Conservation (phyloP, 2,888 invertebrate genomes). For the Horisme vitalbata region DNA sequence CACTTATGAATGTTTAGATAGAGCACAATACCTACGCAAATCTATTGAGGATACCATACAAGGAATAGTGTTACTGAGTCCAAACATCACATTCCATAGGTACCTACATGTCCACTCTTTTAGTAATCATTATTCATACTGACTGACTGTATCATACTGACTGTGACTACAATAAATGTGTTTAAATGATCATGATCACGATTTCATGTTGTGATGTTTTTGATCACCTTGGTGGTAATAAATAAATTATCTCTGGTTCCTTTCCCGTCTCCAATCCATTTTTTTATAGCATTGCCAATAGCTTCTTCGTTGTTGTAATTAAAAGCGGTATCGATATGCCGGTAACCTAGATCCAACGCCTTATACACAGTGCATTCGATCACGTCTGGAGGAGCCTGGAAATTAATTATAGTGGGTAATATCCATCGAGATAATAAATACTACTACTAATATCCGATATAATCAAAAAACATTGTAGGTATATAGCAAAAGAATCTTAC, state of each 20-base stretch:
- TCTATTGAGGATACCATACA: too few relatives aligned
- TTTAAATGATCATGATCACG: neutral
- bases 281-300: conserved; percentile 86
- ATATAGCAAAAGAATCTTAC: too few relatives aligned
- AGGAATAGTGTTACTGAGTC: too few relatives aligned
- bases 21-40: too few relatives aligned
- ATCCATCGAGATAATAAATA: too few relatives aligned
- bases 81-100: too few relatives aligned
- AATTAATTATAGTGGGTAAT: too few relatives aligned
- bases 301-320: conserved; percentile 91
- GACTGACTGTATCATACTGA: too few relatives aligned
- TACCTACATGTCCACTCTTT: too few relatives aligned
- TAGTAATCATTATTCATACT: too few relatives aligned
- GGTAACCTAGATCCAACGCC: conserved; percentile 88
- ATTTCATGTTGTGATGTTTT: neutral
- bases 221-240: conserved; percentile 89
- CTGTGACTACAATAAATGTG: neutral
- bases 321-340: conserved; percentile 91
- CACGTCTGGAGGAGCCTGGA: conserved; percentile 84
- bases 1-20: too few relatives aligned
- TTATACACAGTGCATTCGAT: conserved; percentile 84
- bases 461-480: too few relatives aligned
- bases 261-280: conserved; percentile 85
- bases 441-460: neutral
- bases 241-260: conserved; percentile 88